These are phyloP conservation scores for Papilio gigon DNA, from an alignment of 2,888 invertebrate genomes.

Conservation along the genomic window DNA sequence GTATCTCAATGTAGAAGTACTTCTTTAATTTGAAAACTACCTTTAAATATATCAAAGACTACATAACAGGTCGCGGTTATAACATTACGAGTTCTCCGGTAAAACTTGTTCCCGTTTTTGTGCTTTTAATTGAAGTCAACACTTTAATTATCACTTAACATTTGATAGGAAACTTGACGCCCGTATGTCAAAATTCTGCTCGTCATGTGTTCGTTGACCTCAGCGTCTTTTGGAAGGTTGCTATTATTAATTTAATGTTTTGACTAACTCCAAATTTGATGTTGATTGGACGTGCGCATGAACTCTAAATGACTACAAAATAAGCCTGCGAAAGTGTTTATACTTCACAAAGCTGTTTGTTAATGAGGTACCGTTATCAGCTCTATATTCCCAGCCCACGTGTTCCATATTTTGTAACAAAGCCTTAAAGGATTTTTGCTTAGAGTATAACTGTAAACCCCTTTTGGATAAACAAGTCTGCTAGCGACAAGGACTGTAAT, in stretches of 20 bases:
- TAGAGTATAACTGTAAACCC: slow-evolving; percentile 23
- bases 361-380: slow-evolving; percentile 14
- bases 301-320: background rate
- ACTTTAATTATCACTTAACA: slow-evolving; percentile 8
- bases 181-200: background rate
- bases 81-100: background rate
- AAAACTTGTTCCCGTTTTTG: background rate
- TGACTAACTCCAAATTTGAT: background rate
- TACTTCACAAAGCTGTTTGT: too few relatives aligned
- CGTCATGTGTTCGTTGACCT: slow-evolving; percentile 7
- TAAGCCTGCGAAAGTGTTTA: background rate
- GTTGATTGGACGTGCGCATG: background rate
- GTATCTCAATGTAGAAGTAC: too few relatives aligned
- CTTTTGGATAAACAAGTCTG: slow-evolving; percentile 3
- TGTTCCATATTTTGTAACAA: slow-evolving; percentile 5
- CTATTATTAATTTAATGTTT: background rate
- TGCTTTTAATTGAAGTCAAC: background rate
- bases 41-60: background rate
- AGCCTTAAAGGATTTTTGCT: slow-evolving; percentile 12
- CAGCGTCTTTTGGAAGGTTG: background rate
- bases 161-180: background rate
- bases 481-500: background rate
- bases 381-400: slow-evolving; percentile 21
- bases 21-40: too few relatives aligned
- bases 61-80: background rate